Evolutionary conservation across 2,113 vertebrate genomes (phyloP), one percentile per base, ranked within the genome.

Genomic region (Poeciliopsis occidentalis): DNA sequence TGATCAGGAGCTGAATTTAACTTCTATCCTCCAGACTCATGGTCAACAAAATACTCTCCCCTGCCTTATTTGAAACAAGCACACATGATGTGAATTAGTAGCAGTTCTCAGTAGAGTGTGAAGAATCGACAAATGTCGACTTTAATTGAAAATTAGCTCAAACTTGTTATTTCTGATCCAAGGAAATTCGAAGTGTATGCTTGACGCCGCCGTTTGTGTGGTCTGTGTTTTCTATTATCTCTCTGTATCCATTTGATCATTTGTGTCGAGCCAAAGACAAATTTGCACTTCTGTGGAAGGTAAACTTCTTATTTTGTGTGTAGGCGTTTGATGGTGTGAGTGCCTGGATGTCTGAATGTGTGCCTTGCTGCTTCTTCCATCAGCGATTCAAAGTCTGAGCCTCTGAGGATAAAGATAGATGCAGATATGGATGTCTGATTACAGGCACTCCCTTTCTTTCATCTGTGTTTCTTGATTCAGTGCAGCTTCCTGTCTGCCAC

Each of bases 351-450:
- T 61, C 63, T 74, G 47, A 29, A 71, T 41, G 69, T 75, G 71
- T 63, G 72, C 10, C 30, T 67, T 77, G 66, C 65, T 78, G 71
- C 71, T 79, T 67, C 64, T 81, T 62, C 80, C n/a, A 57, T 78
- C 78, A 66, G 66, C 67, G 71, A 37, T 81, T 75, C 75, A 86
- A 83, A 69, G 64, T 80, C 68, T 47, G 79, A 87, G 75, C 76
- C 63, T 60, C 54, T 79, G 81, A 75, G 83, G 89, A 90, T 91
- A 85, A 89, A 90, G 88, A 91, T 86, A 86, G 81, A 51, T 1
- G 57, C 76, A 66, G 79, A 75, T 81, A 76, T 86, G 79, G 71
- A 85, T 78, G 76, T 81, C 85, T 87, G 89, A 88, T 89, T 86
- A 80, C 77, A 92, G 79, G 71, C 74, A 24, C 81, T 80, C 69